phyloP scores from a whole-genome alignment of 2,888 invertebrate genomes.

The Scelioninae gen. 2 region DNA sequence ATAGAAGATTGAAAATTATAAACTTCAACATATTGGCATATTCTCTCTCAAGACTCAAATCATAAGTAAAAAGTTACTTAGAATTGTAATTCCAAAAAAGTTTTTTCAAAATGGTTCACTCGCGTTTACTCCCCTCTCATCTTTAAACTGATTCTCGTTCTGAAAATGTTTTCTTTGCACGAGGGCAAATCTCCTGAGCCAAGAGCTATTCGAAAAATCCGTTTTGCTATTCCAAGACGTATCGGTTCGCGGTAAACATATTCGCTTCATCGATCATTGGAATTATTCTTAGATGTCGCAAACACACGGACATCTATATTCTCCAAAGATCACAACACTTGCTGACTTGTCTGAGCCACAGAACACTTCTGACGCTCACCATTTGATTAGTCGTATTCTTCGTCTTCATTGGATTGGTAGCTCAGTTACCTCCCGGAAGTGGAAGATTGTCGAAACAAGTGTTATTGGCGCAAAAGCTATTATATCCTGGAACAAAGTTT shows the following conservation, averaged over 20 bases:
- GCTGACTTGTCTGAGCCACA: constrained; percentile 32
- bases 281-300: constrained; percentile 49
- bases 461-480: too few species aligned
- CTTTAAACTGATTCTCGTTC: too few species aligned
- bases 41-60: too few species aligned
- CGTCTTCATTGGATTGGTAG: constrained; percentile 10
- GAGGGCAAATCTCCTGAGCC: neutral
- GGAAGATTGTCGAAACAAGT: neutral
- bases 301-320: constrained; percentile 36
- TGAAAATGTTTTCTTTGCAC: neutral
- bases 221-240: constrained; percentile 28
- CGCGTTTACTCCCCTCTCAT: too few species aligned
- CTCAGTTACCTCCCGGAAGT: constrained; percentile 3
- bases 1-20: too few species aligned
- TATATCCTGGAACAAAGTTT: too few species aligned
- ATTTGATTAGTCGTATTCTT: constrained; percentile 17
- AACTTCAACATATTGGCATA: too few species aligned
- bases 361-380: constrained; percentile 27
- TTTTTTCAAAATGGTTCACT: too few species aligned
- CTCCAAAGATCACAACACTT: constrained; percentile 20
- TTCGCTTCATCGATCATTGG: constrained; percentile 30
- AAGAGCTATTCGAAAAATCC: constrained; percentile 14
- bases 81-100: too few species aligned
- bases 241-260: constrained; percentile 17
- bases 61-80: too few species aligned